These are phyloP conservation scores for Prochilodus magdalenae DNA, from an alignment of 2,113 vertebrate species.

Conservation along the genomic window DNA sequence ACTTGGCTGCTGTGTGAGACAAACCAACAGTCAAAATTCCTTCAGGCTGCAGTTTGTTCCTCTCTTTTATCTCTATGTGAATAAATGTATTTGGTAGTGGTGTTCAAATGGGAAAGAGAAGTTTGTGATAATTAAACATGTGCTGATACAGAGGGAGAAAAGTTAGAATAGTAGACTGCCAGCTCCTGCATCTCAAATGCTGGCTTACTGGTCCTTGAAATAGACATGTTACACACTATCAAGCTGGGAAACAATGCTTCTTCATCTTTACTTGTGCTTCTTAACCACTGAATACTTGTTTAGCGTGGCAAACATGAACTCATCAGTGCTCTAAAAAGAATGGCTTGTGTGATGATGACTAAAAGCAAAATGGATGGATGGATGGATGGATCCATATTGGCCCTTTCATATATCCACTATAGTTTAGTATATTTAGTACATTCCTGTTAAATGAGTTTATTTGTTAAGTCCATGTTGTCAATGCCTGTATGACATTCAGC, in stretches of 20 bases:
- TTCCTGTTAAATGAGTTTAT: too few relatives aligned
- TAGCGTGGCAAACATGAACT: not conserved
- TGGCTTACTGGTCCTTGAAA: conserved; percentile 25
- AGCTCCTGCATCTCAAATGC: conserved; percentile 14
- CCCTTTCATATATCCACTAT: too few relatives aligned
- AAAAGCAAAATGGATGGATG: not conserved
- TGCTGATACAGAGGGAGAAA: conserved; percentile 34
- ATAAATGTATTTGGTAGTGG: conserved; percentile 14
- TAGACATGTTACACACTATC: conserved; percentile 17
- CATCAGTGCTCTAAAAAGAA: not conserved
- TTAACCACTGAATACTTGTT: not conserved
- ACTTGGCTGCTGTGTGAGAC: not conserved
- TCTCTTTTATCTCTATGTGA: not conserved
- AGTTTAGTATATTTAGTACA: too few relatives aligned
- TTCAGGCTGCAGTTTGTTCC: not conserved
- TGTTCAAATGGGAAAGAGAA: conserved; percentile 19
- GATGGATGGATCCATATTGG: not conserved
- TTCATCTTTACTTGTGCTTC: not conserved
- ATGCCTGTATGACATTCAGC: too few relatives aligned
- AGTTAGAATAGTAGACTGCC: conserved; percentile 21
- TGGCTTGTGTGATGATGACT: not conserved
- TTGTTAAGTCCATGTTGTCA: too few relatives aligned
- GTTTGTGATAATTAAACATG: conserved; percentile 34
- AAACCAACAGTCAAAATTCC: not conserved
- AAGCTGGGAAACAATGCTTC: conserved; percentile 10